Conservation (phyloP, 2,797 vertebrate species). For the Novumbra hubbsi region DNA sequence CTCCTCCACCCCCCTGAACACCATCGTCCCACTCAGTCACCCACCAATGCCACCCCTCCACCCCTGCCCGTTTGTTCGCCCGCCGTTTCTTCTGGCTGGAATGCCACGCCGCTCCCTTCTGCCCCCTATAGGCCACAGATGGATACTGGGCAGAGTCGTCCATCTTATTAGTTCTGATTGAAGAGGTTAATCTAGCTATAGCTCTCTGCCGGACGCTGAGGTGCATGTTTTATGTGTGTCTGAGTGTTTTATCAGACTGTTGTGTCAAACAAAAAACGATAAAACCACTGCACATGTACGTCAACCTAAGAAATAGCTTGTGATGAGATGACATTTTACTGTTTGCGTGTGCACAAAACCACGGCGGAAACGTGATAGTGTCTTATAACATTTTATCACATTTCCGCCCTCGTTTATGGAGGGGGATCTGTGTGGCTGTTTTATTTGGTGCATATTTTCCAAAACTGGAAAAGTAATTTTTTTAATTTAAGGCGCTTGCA, state of each 20-base stretch:
- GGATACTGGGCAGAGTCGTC: conserved; percentile 44
- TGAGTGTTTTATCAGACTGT: conserved; percentile 55
- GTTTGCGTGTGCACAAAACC: conserved; percentile 41
- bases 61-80: conserved; percentile 30
- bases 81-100: conserved; percentile 60
- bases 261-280: conserved; percentile 41
- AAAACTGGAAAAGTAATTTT: conserved; percentile 20
- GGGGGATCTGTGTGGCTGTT: conserved; percentile 66
- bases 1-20: conserved; percentile 34
- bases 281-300: conserved; percentile 31
- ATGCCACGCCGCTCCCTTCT: conserved; percentile 46
- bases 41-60: conserved; percentile 29
- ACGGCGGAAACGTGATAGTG: conserved; percentile 57
- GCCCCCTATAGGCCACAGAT: conserved; percentile 45
- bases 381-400: conserved; percentile 55
- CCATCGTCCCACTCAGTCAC: conserved; percentile 32
- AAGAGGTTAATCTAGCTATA: conserved; percentile 60
- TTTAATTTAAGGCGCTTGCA: conserved; percentile 22
- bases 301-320: conserved; percentile 54
- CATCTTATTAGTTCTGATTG: conserved; percentile 32
- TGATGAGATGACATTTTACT: conserved; percentile 38
- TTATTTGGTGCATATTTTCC: conserved; percentile 29
- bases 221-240: conserved; percentile 56
- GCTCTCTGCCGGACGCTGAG: conserved; percentile 58
- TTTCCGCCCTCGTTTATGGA: conserved; percentile 66